These are phyloP conservation scores for Mylabris phalerata DNA, from an alignment of 1,140 invertebrate species.

Conservation along the genomic window DNA sequence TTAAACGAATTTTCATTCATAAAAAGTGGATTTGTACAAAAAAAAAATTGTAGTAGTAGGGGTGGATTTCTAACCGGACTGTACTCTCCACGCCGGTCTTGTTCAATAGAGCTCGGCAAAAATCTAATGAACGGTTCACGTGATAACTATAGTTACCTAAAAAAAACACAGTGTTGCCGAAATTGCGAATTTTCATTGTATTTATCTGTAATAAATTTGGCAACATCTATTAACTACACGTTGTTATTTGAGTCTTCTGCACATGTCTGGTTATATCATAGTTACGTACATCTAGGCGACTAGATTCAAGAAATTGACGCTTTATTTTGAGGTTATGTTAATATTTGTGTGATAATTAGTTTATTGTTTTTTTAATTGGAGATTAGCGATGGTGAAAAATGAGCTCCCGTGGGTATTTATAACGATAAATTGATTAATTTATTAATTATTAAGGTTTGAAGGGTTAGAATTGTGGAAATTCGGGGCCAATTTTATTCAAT, in stretches of 20 bases:
- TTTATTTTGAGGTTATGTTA: slow-evolving; percentile 8
- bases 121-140: too few relatives aligned
- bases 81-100: background rate
- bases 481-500: too few relatives aligned
- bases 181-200: background rate
- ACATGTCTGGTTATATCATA: too few relatives aligned
- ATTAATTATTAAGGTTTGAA: too few relatives aligned
- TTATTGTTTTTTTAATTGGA: background rate
- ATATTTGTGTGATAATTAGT: background rate
- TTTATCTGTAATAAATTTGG: too few relatives aligned
- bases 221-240: too few relatives aligned
- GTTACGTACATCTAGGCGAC: too few relatives aligned
- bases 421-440: background rate
- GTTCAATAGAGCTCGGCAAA: slow-evolving; percentile 5
- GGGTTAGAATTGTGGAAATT: too few relatives aligned
- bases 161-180: slow-evolving; percentile 3
- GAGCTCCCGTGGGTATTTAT: slow-evolving; percentile 13
- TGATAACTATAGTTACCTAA: background rate
- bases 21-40: background rate
- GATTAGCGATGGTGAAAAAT: slow-evolving; percentile 1
- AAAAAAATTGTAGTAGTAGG: background rate
- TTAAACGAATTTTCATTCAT: background rate
- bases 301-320: slow-evolving; percentile 9
- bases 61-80: too few relatives aligned
- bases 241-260: too few relatives aligned